These are phyloP conservation scores for Aphyosemion australe DNA, from an alignment of 2,113 vertebrate genomes.

Conservation along the genomic window DNA sequence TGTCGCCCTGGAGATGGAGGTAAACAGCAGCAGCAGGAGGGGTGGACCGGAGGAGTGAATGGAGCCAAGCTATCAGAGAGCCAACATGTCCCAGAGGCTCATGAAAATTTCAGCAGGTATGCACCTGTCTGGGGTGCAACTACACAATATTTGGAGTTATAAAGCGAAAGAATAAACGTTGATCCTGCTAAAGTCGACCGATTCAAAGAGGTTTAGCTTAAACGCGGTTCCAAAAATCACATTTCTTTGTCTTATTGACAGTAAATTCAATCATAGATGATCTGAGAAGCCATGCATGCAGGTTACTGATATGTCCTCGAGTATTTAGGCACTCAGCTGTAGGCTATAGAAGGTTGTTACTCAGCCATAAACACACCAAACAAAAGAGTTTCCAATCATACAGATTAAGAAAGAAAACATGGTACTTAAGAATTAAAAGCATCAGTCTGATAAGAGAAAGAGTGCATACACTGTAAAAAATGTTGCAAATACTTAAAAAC, in stretches of 20 bases:
- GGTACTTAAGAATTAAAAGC: no score
- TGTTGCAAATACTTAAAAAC: no score
- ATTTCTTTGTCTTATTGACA: background rate
- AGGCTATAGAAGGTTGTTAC: no score
- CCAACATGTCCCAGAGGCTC: constrained; percentile 69
- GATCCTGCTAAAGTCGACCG: background rate
- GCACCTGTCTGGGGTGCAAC: constrained; percentile 60
- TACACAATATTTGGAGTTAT: constrained; percentile 43
- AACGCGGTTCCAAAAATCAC: background rate
- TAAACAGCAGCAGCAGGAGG: constrained; percentile 71
- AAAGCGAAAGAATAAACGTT: constrained; percentile 18
- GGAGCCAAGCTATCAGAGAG: constrained; percentile 70
- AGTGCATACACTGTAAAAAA: no score
- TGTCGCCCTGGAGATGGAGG: constrained; percentile 70
- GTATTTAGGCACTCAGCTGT: no score
- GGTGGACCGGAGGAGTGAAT: constrained; percentile 65
- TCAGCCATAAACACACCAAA: no score
- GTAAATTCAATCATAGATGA: no score
- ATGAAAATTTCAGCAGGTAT: constrained; percentile 82
- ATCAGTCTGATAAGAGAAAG: no score
- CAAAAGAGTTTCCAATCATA: no score
- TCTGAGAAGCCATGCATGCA: no score
- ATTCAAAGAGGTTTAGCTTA: background rate
- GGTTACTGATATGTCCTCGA: no score
- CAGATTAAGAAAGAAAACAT: no score